Evolutionary conservation across 2,113 vertebrate species (phyloP).

Genomic region (Seriola quinqueradiata): DNA sequence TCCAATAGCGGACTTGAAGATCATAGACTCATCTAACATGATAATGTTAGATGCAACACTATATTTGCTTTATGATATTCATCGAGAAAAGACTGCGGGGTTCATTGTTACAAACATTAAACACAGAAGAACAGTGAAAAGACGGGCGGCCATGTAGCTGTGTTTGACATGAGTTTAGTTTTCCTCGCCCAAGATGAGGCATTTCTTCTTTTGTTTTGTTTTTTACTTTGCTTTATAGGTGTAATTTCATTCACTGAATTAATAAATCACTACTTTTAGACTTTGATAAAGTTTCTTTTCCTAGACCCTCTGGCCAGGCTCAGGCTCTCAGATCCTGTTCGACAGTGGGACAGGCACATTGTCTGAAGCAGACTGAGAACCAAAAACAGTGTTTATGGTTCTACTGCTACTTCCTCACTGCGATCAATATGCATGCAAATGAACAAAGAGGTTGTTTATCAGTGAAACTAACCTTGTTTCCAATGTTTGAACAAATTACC

Average conservation of each 20-base stretch:
- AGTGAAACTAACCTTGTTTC: neutral
- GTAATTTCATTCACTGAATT: too few relatives aligned
- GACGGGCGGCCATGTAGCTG: too few relatives aligned
- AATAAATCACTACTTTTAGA: too few relatives aligned
- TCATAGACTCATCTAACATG: slow-evolving; percentile 38
- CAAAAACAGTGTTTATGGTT: neutral
- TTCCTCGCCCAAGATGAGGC: too few relatives aligned
- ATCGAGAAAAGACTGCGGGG: neutral
- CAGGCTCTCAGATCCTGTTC: neutral
- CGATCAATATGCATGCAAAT: neutral
- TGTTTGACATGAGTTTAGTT: too few relatives aligned
- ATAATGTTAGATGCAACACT: slow-evolving; percentile 10
- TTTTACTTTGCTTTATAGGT: too few relatives aligned
- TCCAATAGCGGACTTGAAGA: slow-evolving; percentile 15
- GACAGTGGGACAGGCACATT: neutral
- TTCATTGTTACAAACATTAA: too few relatives aligned
- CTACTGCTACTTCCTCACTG: neutral
- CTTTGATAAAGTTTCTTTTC: too few relatives aligned
- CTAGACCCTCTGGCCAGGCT: neutral
- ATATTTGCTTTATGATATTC: slow-evolving; percentile 33
- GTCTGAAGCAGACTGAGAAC: neutral
- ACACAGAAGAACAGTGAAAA: too few relatives aligned
- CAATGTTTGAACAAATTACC: neutral
- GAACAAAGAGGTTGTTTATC: neutral
- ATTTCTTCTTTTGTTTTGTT: too few relatives aligned